phyloP scores from a whole-genome alignment of 2,113 vertebrate genomes.

The Chiloscyllium plagiosum region DNA sequence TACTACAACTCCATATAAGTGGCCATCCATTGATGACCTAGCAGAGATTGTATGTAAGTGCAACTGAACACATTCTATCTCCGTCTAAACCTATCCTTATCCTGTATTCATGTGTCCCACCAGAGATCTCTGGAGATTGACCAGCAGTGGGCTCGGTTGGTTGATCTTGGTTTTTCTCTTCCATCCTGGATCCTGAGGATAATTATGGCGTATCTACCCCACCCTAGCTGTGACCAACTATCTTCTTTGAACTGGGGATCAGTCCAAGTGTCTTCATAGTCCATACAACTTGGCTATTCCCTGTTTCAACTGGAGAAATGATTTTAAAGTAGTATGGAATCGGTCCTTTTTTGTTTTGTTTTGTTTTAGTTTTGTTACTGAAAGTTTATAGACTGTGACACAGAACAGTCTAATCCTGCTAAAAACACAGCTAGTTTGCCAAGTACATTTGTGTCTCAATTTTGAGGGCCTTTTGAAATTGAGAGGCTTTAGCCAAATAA shows the following conservation, averaged over 20 bases:
- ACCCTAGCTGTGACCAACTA: not conserved
- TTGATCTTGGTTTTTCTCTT: not conserved
- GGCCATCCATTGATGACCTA: too few species aligned
- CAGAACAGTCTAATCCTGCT: not conserved
- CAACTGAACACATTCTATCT: not conserved
- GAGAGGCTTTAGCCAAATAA: not conserved
- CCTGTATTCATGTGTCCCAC: not conserved
- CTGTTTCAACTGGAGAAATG: not conserved
- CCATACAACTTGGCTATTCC: not conserved
- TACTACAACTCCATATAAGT: not conserved
- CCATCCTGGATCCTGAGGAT: not conserved
- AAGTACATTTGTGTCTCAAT: not conserved
- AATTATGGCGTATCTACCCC: not conserved
- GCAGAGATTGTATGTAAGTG: not conserved
- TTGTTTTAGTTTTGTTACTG: not conserved
- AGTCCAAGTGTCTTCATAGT: not conserved
- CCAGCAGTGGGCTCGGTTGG: not conserved
- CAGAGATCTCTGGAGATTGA: not conserved
- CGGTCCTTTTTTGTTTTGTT: not conserved
- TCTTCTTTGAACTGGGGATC: not conserved
- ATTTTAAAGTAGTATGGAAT: not conserved
- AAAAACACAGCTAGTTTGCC: not conserved
- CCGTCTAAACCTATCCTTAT: not conserved
- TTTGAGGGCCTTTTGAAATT: not conserved
- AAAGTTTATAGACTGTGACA: constrained; percentile 33